Evolutionary conservation across 2,888 invertebrate genomes (phyloP).

Genomic region (Acanthococcus lagerstroemiae): DNA sequence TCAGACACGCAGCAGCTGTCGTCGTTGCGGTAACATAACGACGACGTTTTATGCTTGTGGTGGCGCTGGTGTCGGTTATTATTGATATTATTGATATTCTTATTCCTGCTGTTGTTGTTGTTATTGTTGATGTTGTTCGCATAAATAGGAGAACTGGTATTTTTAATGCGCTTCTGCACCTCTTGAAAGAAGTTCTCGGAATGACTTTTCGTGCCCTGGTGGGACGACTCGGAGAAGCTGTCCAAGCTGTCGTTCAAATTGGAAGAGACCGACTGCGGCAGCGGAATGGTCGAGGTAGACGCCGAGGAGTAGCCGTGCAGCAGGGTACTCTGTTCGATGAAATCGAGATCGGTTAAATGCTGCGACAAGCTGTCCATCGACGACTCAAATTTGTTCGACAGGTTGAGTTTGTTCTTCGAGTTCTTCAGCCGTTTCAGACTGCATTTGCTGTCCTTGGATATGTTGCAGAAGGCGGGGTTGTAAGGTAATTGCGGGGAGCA

Average conservation of each 20-base stretch:
- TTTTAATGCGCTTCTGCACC: neutral
- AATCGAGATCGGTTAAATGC: slow-evolving; percentile 17
- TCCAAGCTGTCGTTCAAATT: slow-evolving; percentile 22
- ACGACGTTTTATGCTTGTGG: neutral
- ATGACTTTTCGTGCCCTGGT: slow-evolving; percentile 13
- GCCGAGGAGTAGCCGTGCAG: slow-evolving; percentile 53
- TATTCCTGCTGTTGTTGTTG: neutral
- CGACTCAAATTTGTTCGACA: slow-evolving; percentile 6
- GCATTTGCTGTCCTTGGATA: slow-evolving; percentile 18
- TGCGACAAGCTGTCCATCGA: slow-evolving; percentile 16
- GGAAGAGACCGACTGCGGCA: slow-evolving; percentile 60
- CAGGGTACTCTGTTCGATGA: slow-evolving; percentile 32
- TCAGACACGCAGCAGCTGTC: slow-evolving; percentile 43
- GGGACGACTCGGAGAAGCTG: slow-evolving; percentile 30
- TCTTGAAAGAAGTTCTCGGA: neutral
- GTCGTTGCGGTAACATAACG: slow-evolving; percentile 5
- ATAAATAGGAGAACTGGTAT: neutral
- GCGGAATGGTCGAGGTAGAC: slow-evolving; percentile 72
- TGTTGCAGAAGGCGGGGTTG: slow-evolving; percentile 17
- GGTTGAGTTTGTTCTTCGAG: slow-evolving; percentile 12
- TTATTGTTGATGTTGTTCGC: neutral
- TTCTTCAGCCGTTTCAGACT: neutral
- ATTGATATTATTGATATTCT: slow-evolving; percentile 3
- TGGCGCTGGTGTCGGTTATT: neutral
- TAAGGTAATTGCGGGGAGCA: slow-evolving; percentile 25